A percentile compares a stretch with the other conserved stretches of the same genome.
These are phyloP conservation scores for Mastigias papua DNA, from an alignment of 30 jellyfish, hydroid and myxozoan species.

Conservation along the genomic window DNA sequence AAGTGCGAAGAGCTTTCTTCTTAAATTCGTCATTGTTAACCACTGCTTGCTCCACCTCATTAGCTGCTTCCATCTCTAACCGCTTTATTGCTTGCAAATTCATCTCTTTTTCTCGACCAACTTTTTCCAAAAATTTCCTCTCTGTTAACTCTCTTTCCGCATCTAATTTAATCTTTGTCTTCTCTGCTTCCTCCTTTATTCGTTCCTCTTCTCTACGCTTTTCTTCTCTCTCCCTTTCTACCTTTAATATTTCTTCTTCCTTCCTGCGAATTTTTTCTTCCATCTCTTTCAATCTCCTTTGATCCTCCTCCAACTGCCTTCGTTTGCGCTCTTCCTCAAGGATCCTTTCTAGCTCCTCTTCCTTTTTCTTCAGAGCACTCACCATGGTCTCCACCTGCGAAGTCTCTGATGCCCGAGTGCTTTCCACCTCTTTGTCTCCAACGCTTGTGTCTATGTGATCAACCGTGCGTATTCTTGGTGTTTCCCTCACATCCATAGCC, in stretches of 20 bases:
- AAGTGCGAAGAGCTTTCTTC: not conserved
- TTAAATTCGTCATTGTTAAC: not conserved
- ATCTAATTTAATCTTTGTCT: not conserved
- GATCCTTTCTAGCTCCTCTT: constrained; percentile 64
- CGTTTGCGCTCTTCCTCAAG: constrained; percentile 70
- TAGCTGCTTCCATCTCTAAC: constrained; percentile 33
- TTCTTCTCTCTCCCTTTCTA: constrained; percentile 57
- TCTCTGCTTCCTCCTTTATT: constrained; percentile 23
- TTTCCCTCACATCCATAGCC: not conserved
- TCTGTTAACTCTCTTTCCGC: constrained; percentile 37
- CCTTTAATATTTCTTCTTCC: constrained; percentile 51
- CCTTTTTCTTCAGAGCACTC: constrained; percentile 57
- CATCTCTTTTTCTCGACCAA: constrained; percentile 30
- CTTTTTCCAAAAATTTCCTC: constrained; percentile 11
- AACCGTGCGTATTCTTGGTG: not conserved
- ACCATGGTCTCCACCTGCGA: constrained; percentile 60
- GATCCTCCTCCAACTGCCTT: constrained; percentile 56
- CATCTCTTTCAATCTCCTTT: constrained; percentile 62
- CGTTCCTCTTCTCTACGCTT: constrained; percentile 52
- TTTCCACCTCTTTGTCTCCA: not conserved
- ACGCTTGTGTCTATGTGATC: not conserved
- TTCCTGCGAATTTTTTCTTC: constrained; percentile 67
- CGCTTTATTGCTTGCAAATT: constrained; percentile 41
- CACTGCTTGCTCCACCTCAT: constrained; percentile 16
- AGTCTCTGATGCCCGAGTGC: not conserved